Conservation (phyloP, 2,797 vertebrate species). For the Onychomys arenicola region DNA sequence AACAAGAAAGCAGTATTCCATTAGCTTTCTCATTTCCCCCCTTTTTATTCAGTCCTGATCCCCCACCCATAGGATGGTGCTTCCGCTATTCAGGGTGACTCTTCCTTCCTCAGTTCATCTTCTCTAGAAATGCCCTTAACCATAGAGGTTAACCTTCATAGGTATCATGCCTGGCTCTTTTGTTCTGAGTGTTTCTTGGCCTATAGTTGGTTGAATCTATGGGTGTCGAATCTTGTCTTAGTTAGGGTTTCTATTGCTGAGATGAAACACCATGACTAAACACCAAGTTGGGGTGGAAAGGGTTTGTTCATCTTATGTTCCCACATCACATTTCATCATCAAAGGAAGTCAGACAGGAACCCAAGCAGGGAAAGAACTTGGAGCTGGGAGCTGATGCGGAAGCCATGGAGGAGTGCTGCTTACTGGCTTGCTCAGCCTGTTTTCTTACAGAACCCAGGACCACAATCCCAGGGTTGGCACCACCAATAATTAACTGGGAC, state of each 20-base stretch:
- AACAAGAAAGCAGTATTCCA: not conserved
- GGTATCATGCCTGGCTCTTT: not conserved
- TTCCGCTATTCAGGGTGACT: no score
- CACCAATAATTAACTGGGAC: not conserved
- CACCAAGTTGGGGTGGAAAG: no score
- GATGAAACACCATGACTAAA: not conserved
- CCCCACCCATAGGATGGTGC: not conserved
- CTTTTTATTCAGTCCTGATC: not conserved
- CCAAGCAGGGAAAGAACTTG: not conserved
- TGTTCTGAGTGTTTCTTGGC: not conserved
- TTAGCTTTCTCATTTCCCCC: not conserved
- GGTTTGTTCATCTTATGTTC: not conserved
- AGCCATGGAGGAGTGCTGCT: not conserved
- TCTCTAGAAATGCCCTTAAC: not conserved
- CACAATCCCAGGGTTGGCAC: not conserved
- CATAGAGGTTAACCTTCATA: not conserved
- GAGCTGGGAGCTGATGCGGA: not conserved
- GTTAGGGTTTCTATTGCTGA: not conserved
- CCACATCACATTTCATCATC: not conserved
- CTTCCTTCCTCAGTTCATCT: not conserved
- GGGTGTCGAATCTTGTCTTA: not conserved
- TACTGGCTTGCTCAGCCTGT: not conserved
- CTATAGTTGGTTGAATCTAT: not conserved
- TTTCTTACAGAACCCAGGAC: not conserved
- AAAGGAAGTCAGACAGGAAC: not conserved